Base-by-base conservation (phyloP, 2,113 vertebrate species). In the Jacana jacana region DNA sequence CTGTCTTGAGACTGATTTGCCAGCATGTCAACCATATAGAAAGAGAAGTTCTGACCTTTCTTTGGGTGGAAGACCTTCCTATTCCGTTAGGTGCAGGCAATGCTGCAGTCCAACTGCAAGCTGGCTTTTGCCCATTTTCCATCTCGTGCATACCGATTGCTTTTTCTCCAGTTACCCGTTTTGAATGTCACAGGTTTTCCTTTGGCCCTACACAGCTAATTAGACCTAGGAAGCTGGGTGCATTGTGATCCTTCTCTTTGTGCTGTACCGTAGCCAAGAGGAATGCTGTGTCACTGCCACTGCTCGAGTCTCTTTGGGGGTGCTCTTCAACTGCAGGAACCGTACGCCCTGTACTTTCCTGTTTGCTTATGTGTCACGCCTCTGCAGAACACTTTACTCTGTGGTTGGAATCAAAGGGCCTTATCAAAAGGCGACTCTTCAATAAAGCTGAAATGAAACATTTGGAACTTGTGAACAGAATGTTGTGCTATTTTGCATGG, bases 251-350 rank as follows among this genome's bases (percentile, higher is more conserved):
- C 31, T 84, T 48, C n/a, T 54, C 49, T 77, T 84, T 78, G 55
- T 30, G 7, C 30, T 64, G 64, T 68, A 35, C 48, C 0, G 8
- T 39, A 91, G 93, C 93, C 91, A 93, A 81, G 77, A 75, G 63
- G 89, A 92, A 52, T 44, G 51, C 86, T 95, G 88, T 92, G 81
- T 91, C 93, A 40, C 48, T 88, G 86, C 86, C 93, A 72, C 69
- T 17, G 24, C 77, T 81, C 10, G 5, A 87, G 73, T 64, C 81
- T 89, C 89, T 89, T 95, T 68, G 35, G 64, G 68, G 69, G 64
- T 86, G 77, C 77, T 94, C 80, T 97, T 86, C 80, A 64, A 86
- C 46, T 73, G 86, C 86, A 88, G 46, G 76, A 80, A 55, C 51
- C 0, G 48, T 61, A 97, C 69, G 8, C 77, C 48, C 73, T 95